Base-by-base conservation (phyloP, 2,797 vertebrate genomes). In the Xenops minutus region DNA sequence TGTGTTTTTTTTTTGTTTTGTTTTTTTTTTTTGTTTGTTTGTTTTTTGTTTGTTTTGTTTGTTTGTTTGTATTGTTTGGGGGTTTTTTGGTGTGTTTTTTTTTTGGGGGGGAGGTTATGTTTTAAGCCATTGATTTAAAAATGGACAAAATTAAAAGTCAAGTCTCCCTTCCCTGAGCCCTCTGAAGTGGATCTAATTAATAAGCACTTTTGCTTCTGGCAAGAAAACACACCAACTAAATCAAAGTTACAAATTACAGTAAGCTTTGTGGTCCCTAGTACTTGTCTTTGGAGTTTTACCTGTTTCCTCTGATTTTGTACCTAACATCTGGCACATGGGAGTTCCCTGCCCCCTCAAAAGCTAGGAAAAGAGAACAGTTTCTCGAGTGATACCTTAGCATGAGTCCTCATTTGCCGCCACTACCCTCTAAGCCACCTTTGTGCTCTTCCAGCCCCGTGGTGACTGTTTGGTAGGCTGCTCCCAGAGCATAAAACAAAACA, bases 401-500 rank as follows among this genome's bases (percentile, higher is more conserved):
- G 48, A 63, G 30, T 10, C 48, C 48, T 69, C 7, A 0, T 27
- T 83, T 64, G 78, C 61, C 91, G 85, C 49, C 3, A 4, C 46
- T 52, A 10, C 54, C 46, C 87, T 84, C 81, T 73, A 32, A 90
- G 69, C n/a, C 79, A 91, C 66, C 51, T 84, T 44, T 84, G 36
- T 49, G 73, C 63, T 79, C 58, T 84, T 69, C 55, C 51, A 93
- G 59, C 41, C 32, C 51, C 0, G 0, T 44, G 39, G 39, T 75
- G 91, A 62, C 77, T 56, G n/a, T 49, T 71, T 37, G 56, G 68
- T 78, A 54, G 68, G 30, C 82, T 80, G 46, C 82, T 94, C 69
- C 74, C 89, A 88, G 63, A 71, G 79, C 13, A 2, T 93, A 64
- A 95, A 94, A 24, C 63, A 95, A 90, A 95, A 93, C 93, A 94